A percentile compares a stretch with the other conserved stretches of the same genome.
Evolutionary conservation across 2,888 invertebrate species (phyloP).

Genomic region (Xanthostigma xanthostigma): DNA sequence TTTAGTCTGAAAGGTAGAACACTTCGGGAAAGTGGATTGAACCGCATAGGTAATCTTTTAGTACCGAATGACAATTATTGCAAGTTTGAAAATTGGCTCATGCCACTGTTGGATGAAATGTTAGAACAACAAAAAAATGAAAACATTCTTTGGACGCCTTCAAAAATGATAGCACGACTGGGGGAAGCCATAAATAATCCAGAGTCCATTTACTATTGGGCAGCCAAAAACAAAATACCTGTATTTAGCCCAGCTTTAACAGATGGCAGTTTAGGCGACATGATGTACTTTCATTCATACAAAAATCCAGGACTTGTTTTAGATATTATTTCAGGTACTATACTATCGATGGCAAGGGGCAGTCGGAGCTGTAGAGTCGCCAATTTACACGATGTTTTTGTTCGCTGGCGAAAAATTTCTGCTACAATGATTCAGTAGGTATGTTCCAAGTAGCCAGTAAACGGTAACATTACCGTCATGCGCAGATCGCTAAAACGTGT

Average conservation of each 20-base stretch:
- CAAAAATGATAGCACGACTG: conserved; percentile 65
- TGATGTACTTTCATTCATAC: conserved; percentile 98
- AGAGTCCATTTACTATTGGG: conserved; percentile 94
- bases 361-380: conserved; percentile 1
- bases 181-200: conserved; percentile 84
- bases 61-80: conserved; percentile 99
- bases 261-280: conserved; percentile 94
- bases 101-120: conserved; percentile 85
- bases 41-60: conserved; percentile 74
- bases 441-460: no score
- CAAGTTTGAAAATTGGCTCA: conserved; percentile 93
- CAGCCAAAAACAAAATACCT: conserved; percentile 90
- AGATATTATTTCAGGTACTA: conserved; percentile 72
- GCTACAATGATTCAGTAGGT: no score
- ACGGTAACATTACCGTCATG: no score
- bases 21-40: conserved; percentile 74
- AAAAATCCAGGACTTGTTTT: conserved; percentile 82
- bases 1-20: conserved; percentile 68
- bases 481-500: no score
- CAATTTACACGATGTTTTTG: conserved; percentile 5
- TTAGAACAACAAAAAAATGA: conserved; percentile 68
- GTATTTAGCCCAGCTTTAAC: conserved; percentile 96
- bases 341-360: conserved; percentile 1
- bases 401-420: neutral
- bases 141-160: conserved; percentile 78